A percentile compares a stretch with the other conserved stretches of the same genome.
Evolutionary conservation across 2,797 vertebrate species (phyloP).

Genomic region (Sebastes goodei): DNA sequence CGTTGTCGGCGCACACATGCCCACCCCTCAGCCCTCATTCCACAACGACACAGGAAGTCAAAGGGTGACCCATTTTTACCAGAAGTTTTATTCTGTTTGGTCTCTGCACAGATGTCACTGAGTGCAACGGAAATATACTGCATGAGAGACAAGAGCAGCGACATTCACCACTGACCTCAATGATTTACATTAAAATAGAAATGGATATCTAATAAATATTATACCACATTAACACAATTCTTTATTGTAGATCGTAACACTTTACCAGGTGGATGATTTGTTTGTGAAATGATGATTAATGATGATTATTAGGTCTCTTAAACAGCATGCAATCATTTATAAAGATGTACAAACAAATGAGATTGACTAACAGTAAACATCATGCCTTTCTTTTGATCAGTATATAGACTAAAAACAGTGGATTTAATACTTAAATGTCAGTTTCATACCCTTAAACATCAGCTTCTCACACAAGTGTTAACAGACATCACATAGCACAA

Average conservation of each 20-base stretch:
- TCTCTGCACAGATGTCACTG: slow-evolving; percentile 45
- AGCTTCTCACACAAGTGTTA: background rate
- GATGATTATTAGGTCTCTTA: background rate
- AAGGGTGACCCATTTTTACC: slow-evolving; percentile 72
- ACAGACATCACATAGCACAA: background rate
- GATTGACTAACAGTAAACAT: background rate
- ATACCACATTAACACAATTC: background rate
- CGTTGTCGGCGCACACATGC: background rate
- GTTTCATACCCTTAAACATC: background rate
- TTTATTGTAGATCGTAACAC: background rate
- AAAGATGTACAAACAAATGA: background rate
- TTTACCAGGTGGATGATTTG: background rate
- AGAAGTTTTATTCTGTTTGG: slow-evolving; percentile 56
- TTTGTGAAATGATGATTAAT: background rate
- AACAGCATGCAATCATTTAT: background rate
- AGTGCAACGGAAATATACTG: slow-evolving; percentile 43
- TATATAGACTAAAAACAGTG: background rate
- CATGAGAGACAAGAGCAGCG: background rate
- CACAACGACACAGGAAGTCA: slow-evolving; percentile 70
- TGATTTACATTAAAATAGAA: background rate
- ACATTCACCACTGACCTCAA: slow-evolving; percentile 14
- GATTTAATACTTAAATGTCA: background rate
- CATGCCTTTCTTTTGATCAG: slow-evolving; percentile 5
- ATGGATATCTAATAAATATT: background rate
- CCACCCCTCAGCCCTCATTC: slow-evolving; percentile 36